Percentiles rank a stretch among this genome's conserved stretches.
phyloP scores from a whole-genome alignment of 1,140 invertebrate genomes.

The Euura lappo region DNA sequence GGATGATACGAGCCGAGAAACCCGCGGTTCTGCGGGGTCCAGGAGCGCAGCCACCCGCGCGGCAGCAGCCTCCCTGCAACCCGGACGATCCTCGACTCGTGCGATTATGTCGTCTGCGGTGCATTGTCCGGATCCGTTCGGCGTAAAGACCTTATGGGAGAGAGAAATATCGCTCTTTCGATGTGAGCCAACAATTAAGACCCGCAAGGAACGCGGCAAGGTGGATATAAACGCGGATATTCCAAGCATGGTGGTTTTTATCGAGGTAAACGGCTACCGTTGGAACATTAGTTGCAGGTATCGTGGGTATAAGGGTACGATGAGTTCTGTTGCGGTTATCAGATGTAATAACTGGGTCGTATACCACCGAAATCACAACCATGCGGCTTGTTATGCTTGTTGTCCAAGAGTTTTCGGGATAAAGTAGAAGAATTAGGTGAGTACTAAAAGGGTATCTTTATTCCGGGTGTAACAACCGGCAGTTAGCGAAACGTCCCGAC shows the following conservation, averaged over 20 bases:
- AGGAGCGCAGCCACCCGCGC: not conserved
- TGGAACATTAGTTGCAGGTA: too few species aligned
- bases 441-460: not conserved
- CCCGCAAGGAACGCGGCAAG: not conserved
- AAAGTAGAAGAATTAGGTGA: not conserved
- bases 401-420: not conserved
- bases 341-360: not conserved
- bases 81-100: not conserved
- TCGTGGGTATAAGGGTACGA: not conserved
- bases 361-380: not conserved
- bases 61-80: not conserved
- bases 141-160: constrained; percentile 1
- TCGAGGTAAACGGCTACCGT: too few species aligned
- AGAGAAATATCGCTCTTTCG: not conserved
- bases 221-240: too few species aligned
- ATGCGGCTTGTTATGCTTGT: not conserved
- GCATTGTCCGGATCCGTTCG: not conserved
- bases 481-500: not conserved
- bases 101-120: not conserved
- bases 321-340: not conserved
- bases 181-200: not conserved
- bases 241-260: too few species aligned
- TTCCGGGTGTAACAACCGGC: not conserved
- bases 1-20: constrained; percentile 19
- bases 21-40: constrained; percentile 3